phyloP scores from a whole-genome alignment of 2,113 vertebrate genomes.

The Tonatia bakeri region DNA sequence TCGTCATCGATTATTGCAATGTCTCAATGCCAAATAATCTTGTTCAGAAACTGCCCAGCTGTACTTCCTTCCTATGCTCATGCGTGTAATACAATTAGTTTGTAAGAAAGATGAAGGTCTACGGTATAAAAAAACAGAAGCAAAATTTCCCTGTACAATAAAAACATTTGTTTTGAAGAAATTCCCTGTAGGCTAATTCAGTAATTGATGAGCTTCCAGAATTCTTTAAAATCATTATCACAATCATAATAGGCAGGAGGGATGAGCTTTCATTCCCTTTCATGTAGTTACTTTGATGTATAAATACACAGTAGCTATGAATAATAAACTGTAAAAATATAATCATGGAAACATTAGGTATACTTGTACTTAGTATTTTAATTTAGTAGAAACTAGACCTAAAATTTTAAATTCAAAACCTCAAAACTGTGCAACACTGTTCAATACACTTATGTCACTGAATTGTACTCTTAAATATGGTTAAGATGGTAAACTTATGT shows the following conservation, averaged over 20 bases:
- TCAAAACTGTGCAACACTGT: not conserved
- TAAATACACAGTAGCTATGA: not conserved
- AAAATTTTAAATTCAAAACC: not conserved
- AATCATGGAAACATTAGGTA: not conserved
- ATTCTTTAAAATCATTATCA: not conserved
- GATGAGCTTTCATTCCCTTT: not conserved
- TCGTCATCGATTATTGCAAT: not conserved
- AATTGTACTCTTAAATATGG: not conserved
- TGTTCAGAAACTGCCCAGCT: not conserved
- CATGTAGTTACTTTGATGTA: not conserved
- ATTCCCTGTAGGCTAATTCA: not conserved
- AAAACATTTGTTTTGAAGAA: not conserved
- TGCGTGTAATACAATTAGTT: not conserved
- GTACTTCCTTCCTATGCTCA: not conserved
- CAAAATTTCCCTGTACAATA: not conserved
- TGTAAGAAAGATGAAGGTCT: not conserved
- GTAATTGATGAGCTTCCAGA: not conserved
- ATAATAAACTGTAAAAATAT: not conserved
- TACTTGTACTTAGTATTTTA: not conserved
- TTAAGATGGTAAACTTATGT: not conserved
- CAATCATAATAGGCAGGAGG: not conserved
- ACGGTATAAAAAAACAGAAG: not conserved
- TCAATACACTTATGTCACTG: not conserved
- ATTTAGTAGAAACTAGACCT: not conserved
- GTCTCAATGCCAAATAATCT: too few relatives aligned